Percentiles rank a stretch among this genome's conserved stretches.
Evolutionary conservation across 2,888 invertebrate species (phyloP).

Genomic region (Poecilobothrus nobilitatus): DNA sequence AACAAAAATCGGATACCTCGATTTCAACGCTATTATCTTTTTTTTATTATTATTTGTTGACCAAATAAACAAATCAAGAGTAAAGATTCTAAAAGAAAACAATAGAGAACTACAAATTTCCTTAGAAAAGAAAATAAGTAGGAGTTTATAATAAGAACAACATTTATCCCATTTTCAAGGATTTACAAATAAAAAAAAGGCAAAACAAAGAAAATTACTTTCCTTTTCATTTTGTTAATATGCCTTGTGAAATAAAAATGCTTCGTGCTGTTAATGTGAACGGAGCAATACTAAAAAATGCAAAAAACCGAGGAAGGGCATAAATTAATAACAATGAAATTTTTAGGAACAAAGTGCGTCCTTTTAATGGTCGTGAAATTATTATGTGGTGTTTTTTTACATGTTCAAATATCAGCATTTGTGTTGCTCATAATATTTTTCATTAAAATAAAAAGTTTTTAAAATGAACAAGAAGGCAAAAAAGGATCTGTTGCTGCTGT

Average conservation of each 20-base stretch:
- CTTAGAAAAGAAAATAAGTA: background rate
- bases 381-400: background rate
- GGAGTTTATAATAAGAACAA: no score
- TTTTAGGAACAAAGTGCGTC: background rate
- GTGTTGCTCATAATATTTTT: background rate
- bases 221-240: background rate
- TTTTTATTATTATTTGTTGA: background rate
- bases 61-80: background rate
- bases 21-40: background rate
- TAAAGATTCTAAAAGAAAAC: background rate
- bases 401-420: background rate
- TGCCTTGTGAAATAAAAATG: background rate
- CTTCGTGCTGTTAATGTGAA: no score
- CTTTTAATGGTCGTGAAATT: background rate
- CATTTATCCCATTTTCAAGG: background rate
- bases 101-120: background rate
- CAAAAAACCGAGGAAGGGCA: background rate
- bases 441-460: background rate
- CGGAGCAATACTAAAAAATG: background rate
- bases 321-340: slow-evolving; percentile 1
- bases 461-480: background rate
- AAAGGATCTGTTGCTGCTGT: background rate
- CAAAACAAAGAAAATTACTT: background rate
- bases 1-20: background rate
- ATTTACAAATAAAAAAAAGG: background rate